Percentiles rank a stretch among this genome's conserved stretches.
phyloP scores from a whole-genome alignment of 2,113 vertebrate genomes.

The Vimba vimba region DNA sequence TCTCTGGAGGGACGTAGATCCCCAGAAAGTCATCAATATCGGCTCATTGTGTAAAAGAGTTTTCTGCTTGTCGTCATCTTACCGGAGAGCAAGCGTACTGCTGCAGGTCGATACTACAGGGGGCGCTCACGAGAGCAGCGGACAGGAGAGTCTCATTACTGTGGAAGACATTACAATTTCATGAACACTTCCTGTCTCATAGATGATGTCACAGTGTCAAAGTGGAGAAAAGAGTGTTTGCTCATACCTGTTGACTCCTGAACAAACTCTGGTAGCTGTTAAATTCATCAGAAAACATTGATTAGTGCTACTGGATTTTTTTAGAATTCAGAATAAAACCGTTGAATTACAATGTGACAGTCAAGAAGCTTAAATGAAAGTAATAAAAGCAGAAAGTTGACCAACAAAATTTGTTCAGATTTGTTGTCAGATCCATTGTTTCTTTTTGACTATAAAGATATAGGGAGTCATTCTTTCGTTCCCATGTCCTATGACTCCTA shows the following conservation, averaged over 20 bases:
- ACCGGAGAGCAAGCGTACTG: constrained; percentile 71
- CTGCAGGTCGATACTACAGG: constrained; percentile 66
- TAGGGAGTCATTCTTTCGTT: too few species aligned
- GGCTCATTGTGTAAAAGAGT: not conserved
- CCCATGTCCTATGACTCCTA: too few species aligned
- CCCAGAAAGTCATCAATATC: not conserved
- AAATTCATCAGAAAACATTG: not conserved
- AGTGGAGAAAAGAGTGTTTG: not conserved
- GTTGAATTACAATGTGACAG: not conserved
- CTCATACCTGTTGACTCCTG: not conserved
- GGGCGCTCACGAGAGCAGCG: constrained; percentile 36
- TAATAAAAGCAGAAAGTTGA: too few species aligned
- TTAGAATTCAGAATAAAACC: not conserved
- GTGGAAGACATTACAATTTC: constrained; percentile 4
- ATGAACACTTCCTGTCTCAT: not conserved
- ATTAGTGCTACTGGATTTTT: not conserved
- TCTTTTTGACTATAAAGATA: too few species aligned
- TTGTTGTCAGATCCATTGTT: not conserved
- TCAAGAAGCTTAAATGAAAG: too few species aligned
- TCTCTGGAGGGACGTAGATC: not conserved
- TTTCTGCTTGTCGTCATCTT: not conserved
- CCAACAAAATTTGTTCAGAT: too few species aligned
- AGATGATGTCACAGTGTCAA: not conserved
- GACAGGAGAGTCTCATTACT: constrained; percentile 53
- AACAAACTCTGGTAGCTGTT: constrained; percentile 10